Percentiles rank a stretch among this genome's conserved stretches.
These are phyloP conservation scores for Temnothorax curvispinosus DNA, from an alignment of 1,140 invertebrate species.

Conservation along the genomic window DNA sequence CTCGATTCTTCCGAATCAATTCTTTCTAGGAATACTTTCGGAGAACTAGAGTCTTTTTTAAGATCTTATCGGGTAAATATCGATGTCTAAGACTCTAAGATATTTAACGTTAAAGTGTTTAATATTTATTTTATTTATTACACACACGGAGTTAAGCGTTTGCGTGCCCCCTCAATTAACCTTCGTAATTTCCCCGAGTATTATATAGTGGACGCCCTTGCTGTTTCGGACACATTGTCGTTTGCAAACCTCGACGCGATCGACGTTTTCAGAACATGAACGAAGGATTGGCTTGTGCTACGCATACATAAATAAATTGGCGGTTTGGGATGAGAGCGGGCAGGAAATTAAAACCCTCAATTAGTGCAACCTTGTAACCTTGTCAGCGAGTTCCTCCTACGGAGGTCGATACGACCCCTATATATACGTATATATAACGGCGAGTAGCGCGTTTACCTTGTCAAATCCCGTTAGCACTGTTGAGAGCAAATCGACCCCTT, in stretches of 20 bases:
- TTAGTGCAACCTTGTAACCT: constrained; percentile 79
- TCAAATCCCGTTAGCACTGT: constrained; percentile 61
- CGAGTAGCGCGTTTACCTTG: constrained; percentile 47
- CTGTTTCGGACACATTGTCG: not conserved
- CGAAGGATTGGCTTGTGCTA: constrained; percentile 39
- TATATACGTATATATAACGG: constrained; percentile 55
- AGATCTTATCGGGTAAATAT: not conserved
- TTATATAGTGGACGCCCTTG: not conserved
- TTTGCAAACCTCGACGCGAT: not conserved
- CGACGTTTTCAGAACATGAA: constrained; percentile 10
- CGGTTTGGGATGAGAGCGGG: constrained; percentile 50
- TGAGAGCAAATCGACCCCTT: constrained; percentile 53
- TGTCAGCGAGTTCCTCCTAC: constrained; percentile 73
- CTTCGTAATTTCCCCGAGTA: not conserved
- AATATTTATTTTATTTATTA: not conserved
- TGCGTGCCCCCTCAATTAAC: not conserved
- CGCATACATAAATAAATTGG: constrained; percentile 60
- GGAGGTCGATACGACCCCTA: constrained; percentile 70
- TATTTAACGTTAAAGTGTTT: not conserved
- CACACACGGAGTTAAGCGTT: not conserved
- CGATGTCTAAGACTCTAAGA: not conserved
- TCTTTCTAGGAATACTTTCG: not conserved
- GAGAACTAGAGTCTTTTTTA: not conserved
- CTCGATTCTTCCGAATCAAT: not conserved
- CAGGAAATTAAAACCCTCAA: constrained; percentile 78